Conservation (phyloP, 2,888 invertebrate species). For the Drosophila robusta region DNA sequence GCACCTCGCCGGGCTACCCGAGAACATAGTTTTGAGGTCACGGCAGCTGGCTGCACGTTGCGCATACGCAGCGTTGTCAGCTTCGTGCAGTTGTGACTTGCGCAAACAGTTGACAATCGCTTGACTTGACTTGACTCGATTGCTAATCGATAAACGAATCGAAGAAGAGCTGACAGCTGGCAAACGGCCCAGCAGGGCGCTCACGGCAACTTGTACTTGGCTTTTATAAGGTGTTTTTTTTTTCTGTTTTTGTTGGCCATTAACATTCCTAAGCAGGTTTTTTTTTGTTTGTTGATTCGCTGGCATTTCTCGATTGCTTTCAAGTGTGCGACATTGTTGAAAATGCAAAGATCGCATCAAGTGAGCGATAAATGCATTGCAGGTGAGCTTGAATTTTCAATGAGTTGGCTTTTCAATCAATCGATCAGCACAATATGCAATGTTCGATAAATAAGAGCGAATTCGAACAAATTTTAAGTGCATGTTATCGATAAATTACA, state of each 20-base stretch:
- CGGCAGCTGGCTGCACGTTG: conserved; percentile 54
- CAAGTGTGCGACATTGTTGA: conserved; percentile 51
- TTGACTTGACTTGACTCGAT: conserved; percentile 26
- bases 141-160: conserved; percentile 40
- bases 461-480: too few species aligned
- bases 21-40: conserved; percentile 49
- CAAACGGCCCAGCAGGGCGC: conserved; percentile 61
- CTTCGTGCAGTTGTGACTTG: conserved; percentile 44
- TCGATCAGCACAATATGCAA: background rate
- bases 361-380: conserved; percentile 7
- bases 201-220: conserved; percentile 23
- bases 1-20: conserved; percentile 2
- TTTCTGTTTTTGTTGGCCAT: conserved; percentile 35
- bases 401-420: background rate
- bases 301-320: conserved; percentile 62
- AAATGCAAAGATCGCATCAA: conserved; percentile 34
- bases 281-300: conserved; percentile 47
- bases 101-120: conserved; percentile 55
- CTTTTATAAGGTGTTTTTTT: conserved; percentile 9
- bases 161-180: conserved; percentile 34
- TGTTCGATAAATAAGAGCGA: background rate
- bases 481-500: too few species aligned
- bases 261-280: conserved; percentile 50
- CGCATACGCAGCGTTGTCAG: conserved; percentile 67
- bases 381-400: conserved; percentile 14